These are phyloP conservation scores for Philhelius pedissequus DNA, from an alignment of 2,888 invertebrate genomes.

Conservation along the genomic window DNA sequence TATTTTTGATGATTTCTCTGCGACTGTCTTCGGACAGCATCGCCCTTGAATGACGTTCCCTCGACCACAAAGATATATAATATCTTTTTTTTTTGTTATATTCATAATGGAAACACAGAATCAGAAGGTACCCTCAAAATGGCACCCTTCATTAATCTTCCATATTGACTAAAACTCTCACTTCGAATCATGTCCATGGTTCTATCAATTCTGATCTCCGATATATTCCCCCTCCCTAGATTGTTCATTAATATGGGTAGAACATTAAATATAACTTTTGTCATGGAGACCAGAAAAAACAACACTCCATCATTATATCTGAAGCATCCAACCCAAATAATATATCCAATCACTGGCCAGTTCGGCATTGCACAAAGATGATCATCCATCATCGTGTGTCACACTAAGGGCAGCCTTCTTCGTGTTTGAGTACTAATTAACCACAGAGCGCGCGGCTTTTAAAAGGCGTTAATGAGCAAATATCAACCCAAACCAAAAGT, in stretches of 20 bases:
- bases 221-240: background rate
- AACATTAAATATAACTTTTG: background rate
- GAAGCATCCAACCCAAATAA: constrained; percentile 6
- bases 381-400: constrained; percentile 59
- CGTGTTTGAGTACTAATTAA: constrained; percentile 63
- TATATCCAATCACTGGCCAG: constrained; percentile 60
- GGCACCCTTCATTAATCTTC: constrained; percentile 47
- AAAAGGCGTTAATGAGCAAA: constrained; percentile 66
- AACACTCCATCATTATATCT: constrained; percentile 9
- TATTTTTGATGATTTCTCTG: no score
- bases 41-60: background rate
- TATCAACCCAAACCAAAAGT: constrained; percentile 31
- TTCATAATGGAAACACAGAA: background rate
- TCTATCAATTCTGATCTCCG: background rate
- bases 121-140: constrained; percentile 21
- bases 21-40: no score
- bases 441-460: constrained; percentile 52
- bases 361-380: constrained; percentile 57
- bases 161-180: background rate
- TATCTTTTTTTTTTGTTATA: background rate
- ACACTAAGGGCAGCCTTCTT: constrained; percentile 65
- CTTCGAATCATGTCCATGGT: background rate
- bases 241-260: background rate
- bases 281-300: constrained; percentile 2
- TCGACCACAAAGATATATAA: background rate